A percentile compares a stretch with the other conserved stretches of the same genome.
phyloP scores from a whole-genome alignment of 2,888 invertebrate species.

The Laspeyria flexula region DNA sequence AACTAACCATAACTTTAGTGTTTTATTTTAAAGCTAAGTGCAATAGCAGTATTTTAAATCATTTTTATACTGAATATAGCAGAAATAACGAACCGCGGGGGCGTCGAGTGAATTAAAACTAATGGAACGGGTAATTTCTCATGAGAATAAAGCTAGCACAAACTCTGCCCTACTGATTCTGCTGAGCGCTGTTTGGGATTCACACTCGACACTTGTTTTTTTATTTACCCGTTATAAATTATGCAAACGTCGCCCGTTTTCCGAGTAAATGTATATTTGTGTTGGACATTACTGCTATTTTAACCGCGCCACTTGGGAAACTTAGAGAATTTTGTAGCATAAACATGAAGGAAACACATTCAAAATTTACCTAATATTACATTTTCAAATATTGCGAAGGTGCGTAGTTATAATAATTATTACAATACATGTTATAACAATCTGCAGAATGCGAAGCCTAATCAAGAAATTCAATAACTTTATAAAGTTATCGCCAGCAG shows the following conservation, averaged over 20 bases:
- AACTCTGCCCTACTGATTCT: conserved; percentile 63
- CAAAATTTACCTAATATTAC: neutral
- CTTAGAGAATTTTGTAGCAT: neutral
- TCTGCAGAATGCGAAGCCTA: too few species aligned
- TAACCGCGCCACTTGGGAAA: neutral
- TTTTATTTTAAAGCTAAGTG: conserved; percentile 63
- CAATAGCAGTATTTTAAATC: conserved; percentile 66
- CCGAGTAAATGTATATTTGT: conserved; percentile 21
- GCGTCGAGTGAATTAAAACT: conserved; percentile 83
- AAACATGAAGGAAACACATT: neutral
- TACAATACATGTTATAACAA: too few species aligned
- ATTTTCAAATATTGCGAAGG: neutral
- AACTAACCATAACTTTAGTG: conserved; percentile 40
- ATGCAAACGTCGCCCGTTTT: conserved; percentile 31
- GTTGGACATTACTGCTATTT: neutral
- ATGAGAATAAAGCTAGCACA: conserved; percentile 76
- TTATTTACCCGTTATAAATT: conserved; percentile 35
- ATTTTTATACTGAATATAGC: conserved; percentile 75
- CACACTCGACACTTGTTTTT: conserved; percentile 34
- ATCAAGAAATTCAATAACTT: too few species aligned
- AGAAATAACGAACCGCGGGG: conserved; percentile 76
- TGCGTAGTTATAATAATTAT: neutral
- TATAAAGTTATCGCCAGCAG: too few species aligned
- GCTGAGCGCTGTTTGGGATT: conserved; percentile 37
- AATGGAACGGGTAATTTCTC: conserved; percentile 85